Percentiles rank a stretch among this genome's conserved stretches.
Evolutionary conservation across 2,113 vertebrate genomes (phyloP).

Genomic region (Crocuta crocuta): DNA sequence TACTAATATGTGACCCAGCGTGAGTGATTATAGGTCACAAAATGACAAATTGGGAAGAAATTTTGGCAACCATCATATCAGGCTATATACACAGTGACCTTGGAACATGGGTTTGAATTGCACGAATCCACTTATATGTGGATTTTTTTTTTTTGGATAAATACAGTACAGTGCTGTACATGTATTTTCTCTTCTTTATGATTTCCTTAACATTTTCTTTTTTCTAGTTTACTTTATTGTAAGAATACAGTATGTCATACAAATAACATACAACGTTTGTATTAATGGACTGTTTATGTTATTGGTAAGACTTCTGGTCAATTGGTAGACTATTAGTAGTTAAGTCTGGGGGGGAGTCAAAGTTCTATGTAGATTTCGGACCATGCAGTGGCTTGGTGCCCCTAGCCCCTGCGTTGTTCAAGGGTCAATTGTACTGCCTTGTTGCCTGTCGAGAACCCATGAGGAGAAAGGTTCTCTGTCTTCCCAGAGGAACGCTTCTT

Average conservation of each 20-base stretch:
- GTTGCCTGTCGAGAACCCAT: neutral
- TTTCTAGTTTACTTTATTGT: neutral
- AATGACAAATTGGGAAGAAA: neutral
- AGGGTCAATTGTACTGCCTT: neutral
- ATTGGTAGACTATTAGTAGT: neutral
- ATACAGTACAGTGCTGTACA: neutral
- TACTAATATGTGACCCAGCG: neutral
- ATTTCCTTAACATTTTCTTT: neutral
- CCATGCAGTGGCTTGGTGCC: neutral
- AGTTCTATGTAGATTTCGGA: neutral
- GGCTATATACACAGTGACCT: neutral
- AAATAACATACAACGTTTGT: neutral
- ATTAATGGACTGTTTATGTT: neutral
- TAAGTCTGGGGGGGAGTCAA: neutral
- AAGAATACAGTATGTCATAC: neutral
- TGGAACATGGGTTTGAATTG: neutral
- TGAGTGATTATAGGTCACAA: neutral
- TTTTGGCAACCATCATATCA: neutral
- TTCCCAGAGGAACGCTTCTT: neutral
- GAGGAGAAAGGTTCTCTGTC: neutral
- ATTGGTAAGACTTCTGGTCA: neutral
- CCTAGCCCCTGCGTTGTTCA: neutral
- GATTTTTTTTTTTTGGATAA: neutral
- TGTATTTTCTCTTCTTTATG: neutral
- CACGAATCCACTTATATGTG: neutral